Base-by-base conservation (phyloP, 2,797 vertebrate species). In the Esox masquinongy region DNA sequence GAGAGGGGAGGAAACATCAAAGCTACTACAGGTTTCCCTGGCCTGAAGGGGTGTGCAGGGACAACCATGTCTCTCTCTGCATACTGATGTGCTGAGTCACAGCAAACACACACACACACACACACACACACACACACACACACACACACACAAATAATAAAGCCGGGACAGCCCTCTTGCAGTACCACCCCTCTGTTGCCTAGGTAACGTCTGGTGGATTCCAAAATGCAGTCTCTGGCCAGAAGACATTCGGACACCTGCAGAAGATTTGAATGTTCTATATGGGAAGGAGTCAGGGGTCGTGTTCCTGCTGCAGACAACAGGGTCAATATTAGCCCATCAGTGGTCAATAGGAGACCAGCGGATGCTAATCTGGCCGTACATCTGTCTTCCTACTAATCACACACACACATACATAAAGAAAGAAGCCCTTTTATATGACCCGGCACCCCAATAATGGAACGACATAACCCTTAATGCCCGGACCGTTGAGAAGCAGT, bases 31-130 rank as follows among this genome's bases (percentile, higher is more conserved):
- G n/a, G 34, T 64, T 39, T 59, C 59, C 72, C 49, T n/a, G 77
- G 72, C 16, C 29, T 51, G 53, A 19, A n/a, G 53, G 63, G 69
- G 19, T 1, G 43, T 49, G 14, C 8, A 59, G 39, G 39, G 53
- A 70, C 12, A 43, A 19, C 43, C 47, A 8, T 26, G 22, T 70
- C 68, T 50, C 11, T 24, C 68, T 36, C 12, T 69, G 39, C 39
- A 43, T 49, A 22, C 39, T 69, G 22, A 22, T 69, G 15, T 70
- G 69, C 69, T 70, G 69, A 50, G 69, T 70, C 69, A 50, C n/a
- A 26, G 56, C n/a, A 47, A 22, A 17, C 34, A 49, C 15, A 29
- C 24, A 14, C 36, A 64, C 68, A 69, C 68, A 69, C 19, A 56
- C n/a, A 36, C 70, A 43, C 67, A 43, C 67, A 22, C 68, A 69